These are phyloP conservation scores for Atherinosoma microstoma DNA, from an alignment of 2,797 vertebrate genomes.

Conservation along the genomic window DNA sequence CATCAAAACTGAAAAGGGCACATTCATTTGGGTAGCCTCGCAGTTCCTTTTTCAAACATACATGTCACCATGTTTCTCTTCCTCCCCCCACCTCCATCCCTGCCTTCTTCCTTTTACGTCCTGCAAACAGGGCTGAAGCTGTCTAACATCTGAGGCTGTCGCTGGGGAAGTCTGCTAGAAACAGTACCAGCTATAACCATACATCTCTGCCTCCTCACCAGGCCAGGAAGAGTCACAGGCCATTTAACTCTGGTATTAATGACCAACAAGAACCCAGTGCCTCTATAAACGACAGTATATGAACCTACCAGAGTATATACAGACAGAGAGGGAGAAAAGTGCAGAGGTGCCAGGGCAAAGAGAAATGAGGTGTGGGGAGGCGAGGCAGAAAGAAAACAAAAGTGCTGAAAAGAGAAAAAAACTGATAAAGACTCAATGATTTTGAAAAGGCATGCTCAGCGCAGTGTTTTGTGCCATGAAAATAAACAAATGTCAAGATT, in stretches of 20 bases:
- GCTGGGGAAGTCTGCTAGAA: slow-evolving; percentile 48
- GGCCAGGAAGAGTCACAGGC: slow-evolving; percentile 74
- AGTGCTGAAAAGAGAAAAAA: slow-evolving; percentile 20
- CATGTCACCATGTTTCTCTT: slow-evolving; percentile 31
- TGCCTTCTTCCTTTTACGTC: slow-evolving; percentile 5
- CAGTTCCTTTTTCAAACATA: slow-evolving; percentile 26
- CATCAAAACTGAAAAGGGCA: slow-evolving; percentile 41
- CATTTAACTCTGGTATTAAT: slow-evolving; percentile 76
- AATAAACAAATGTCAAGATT: slow-evolving; percentile 57
- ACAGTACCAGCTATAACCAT: slow-evolving; percentile 52
- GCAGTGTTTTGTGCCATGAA: slow-evolving; percentile 19
- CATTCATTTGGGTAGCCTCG: slow-evolving; percentile 42
- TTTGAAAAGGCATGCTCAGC: slow-evolving; percentile 15
- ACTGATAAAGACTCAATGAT: slow-evolving; percentile 53
- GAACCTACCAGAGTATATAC: slow-evolving; percentile 46
- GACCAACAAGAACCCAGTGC: slow-evolving; percentile 62
- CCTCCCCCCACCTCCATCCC: slow-evolving; percentile 29
- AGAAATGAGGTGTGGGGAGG: slow-evolving; percentile 71
- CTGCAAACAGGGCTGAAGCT: slow-evolving; percentile 41
- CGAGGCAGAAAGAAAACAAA: slow-evolving; percentile 35
- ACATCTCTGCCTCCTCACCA: slow-evolving; percentile 63
- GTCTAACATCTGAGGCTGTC: slow-evolving; percentile 44
- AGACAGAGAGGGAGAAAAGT: slow-evolving; percentile 33
- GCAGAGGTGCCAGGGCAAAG: slow-evolving; percentile 57
- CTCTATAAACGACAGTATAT: slow-evolving; percentile 50